Evolutionary conservation across 1,140 invertebrate species (phyloP).

Genomic region (Penaeus chinensis): DNA sequence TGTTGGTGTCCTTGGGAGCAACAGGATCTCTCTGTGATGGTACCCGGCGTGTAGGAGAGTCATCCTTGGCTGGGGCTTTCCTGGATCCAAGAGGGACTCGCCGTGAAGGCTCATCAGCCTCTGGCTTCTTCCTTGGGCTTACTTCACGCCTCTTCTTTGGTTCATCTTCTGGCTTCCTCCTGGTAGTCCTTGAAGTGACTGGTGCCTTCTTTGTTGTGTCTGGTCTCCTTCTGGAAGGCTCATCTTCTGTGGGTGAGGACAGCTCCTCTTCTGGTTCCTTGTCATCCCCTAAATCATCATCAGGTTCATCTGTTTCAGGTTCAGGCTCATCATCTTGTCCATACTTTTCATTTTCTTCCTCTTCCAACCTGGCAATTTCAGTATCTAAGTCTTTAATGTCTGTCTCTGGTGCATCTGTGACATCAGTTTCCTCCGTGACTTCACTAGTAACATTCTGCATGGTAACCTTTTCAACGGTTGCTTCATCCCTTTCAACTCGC

Average conservation of each 20-base stretch:
- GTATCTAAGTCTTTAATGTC: constrained; percentile 34
- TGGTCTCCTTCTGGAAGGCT: constrained; percentile 11
- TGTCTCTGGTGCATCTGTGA: background rate
- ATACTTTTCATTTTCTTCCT: constrained; percentile 26
- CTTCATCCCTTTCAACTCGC: constrained; percentile 30
- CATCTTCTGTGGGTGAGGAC: constrained; percentile 46
- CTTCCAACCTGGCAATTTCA: constrained; percentile 38
- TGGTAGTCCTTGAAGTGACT: background rate
- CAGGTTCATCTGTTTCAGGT: constrained; percentile 21
- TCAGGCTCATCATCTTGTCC: constrained; percentile 24
- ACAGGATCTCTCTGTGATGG: constrained; percentile 24
- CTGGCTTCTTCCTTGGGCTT: constrained; percentile 41
- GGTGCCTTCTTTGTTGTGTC: constrained; percentile 25
- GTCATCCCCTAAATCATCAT: background rate
- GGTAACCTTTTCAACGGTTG: constrained; percentile 20
- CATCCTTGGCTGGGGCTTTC: constrained; percentile 14
- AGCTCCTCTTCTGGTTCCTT: constrained; percentile 6
- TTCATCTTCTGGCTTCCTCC: constrained; percentile 20
- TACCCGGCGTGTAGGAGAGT: constrained; percentile 28
- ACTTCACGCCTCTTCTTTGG: constrained; percentile 47
- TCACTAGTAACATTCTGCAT: constrained; percentile 39
- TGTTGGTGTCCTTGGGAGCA: constrained; percentile 4
- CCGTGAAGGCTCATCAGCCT: constrained; percentile 30
- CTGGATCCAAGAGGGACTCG: constrained; percentile 14
- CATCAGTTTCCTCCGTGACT: background rate